Base-by-base conservation (phyloP, 1,140 invertebrate species). In the Drosophila santomea region DNA sequence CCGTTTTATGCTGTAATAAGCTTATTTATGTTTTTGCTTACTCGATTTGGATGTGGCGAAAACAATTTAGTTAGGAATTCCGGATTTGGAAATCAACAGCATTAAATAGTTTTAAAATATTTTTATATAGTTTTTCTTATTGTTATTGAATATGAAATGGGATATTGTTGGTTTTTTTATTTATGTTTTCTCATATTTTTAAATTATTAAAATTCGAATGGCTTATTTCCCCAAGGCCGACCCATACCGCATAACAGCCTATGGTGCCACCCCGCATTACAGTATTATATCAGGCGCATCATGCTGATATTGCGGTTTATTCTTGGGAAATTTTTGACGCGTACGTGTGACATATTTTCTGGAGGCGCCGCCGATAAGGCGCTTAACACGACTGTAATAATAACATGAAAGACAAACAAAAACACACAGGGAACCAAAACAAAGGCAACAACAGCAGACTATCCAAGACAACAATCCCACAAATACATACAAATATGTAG, bases 331-430 rank as follows among this genome's bases (percentile, higher is more conserved):
- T 59, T 66, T 78, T 82, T 88, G 82, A 88, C 74, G 82, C 69
- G 62, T 81, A 86, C 82, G 83, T 88, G 83, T 86, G 82, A 88
- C 78, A 86, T 82, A 86, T 82, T 86, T 85, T 74, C 74, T 86
- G 83, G 82, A 86, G 82, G 83, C 83, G 83, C 78, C 83, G 83
- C 79, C 75, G 82, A 88, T 86, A 82, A 86, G 82, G 57, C 81
- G 76, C 63, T 74, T 39, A 60, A 71, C 59, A 69, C 59, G 64
- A 75, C 64, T 39, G 38, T 44, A 57, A 71, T 59, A 69, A 54
- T 58, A 48, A 63, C 35, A n/a, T 23, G 43, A 52, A 60, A 41
- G 5, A 38, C 58, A 73, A 50, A 56, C 48, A 64, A 51, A 48
- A 61, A 71, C 54, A 55, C 54, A 55, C 50, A 55, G 25, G 23